A percentile compares a stretch with the other conserved stretches of the same genome.
Evolutionary conservation across 2,888 invertebrate genomes (phyloP).

Genomic region (Lysandra coridon): DNA sequence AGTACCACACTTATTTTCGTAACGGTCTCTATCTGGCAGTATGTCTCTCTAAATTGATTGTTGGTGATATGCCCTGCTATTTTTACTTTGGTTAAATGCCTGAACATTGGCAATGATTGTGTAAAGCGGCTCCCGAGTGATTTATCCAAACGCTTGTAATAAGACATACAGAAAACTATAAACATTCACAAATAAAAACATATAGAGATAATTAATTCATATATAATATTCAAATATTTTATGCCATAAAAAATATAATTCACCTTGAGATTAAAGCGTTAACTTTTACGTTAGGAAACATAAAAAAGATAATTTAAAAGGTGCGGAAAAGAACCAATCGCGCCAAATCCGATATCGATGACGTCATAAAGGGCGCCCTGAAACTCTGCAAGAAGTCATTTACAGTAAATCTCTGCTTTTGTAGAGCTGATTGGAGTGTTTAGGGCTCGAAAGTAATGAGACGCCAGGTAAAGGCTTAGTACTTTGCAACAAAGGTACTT

Average conservation of each 20-base stretch:
- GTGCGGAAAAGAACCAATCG: not conserved
- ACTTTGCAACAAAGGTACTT: constrained; percentile 8
- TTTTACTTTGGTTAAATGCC: too few relatives aligned
- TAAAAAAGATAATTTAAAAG: constrained; percentile 3
- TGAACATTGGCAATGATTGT: too few relatives aligned
- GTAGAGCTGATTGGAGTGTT: constrained; percentile 29
- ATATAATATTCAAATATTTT: not conserved
- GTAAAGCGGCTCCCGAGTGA: too few relatives aligned
- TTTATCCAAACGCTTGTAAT: too few relatives aligned
- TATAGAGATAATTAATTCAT: too few relatives aligned
- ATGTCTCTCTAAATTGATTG: too few relatives aligned
- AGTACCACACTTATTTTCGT: too few relatives aligned
- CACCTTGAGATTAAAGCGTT: not conserved
- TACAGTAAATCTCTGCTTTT: constrained; percentile 49
- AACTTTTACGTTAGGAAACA: not conserved
- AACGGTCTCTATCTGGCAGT: too few relatives aligned
- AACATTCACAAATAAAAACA: too few relatives aligned
- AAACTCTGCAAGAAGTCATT: constrained; percentile 47
- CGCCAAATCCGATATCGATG: constrained; percentile 31
- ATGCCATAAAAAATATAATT: not conserved
- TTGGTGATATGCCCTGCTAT: too few relatives aligned
- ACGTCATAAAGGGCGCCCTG: constrained; percentile 35
- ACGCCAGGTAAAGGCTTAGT: not conserved
- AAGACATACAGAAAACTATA: too few relatives aligned
- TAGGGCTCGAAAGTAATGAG: not conserved